These are phyloP conservation scores for Drosophila gunungcola DNA, from an alignment of 1,140 invertebrate genomes.

Conservation along the genomic window DNA sequence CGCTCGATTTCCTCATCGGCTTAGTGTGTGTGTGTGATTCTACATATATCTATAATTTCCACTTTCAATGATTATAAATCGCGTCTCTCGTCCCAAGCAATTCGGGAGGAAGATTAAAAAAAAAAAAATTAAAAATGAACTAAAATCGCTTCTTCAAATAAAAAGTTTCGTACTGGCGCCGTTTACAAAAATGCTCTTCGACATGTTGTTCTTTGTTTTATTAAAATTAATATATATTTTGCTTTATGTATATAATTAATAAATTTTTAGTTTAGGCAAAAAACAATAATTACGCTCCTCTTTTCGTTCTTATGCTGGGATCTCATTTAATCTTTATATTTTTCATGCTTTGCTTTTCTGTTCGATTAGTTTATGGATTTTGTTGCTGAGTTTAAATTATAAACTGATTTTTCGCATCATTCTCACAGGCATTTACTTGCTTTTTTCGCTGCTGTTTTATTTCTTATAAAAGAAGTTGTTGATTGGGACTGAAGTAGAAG, in stretches of 20 bases:
- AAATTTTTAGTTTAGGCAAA: conserved; percentile 76
- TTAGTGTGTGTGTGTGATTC: conserved; percentile 57
- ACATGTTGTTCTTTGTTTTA: conserved; percentile 63
- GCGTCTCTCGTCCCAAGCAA: conserved; percentile 40
- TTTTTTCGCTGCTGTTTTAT: conserved; percentile 53
- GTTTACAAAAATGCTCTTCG: conserved; percentile 45
- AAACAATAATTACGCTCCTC: conserved; percentile 73
- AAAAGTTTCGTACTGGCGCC: conserved; percentile 33
- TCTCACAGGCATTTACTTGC: conserved; percentile 35
- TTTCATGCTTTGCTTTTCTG: conserved; percentile 36
- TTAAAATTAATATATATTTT: conserved; percentile 77
- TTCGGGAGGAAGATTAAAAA: conserved; percentile 37
- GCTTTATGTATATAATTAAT: conserved; percentile 77
- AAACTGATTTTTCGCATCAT: conserved; percentile 28
- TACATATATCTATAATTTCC: conserved; percentile 59
- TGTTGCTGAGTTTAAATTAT: conserved; percentile 31
- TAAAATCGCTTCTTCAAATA: conserved; percentile 57
- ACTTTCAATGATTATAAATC: conserved; percentile 54
- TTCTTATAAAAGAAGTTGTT: conserved; percentile 70
- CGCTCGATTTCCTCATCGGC: conserved; percentile 67
- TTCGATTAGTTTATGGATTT: conserved; percentile 51
- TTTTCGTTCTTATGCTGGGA: conserved; percentile 25
- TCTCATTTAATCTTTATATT: conserved; percentile 30
- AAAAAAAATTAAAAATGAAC: conserved; percentile 37
- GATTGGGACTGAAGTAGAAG: conserved; percentile 40